phyloP scores from a whole-genome alignment of 1,140 invertebrate genomes.

The Arctopsyche grandis region DNA sequence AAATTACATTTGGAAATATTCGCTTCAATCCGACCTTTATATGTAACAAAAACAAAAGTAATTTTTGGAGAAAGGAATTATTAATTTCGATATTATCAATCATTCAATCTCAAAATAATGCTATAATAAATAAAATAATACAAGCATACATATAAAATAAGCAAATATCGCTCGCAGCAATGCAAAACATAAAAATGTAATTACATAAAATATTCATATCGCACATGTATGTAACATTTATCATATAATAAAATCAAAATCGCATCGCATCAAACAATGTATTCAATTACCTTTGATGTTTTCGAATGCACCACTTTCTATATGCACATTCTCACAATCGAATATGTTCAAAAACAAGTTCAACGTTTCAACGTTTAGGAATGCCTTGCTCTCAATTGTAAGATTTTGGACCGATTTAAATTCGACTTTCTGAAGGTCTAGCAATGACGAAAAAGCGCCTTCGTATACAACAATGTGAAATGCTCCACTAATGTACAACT shows the following conservation, averaged over 20 bases:
- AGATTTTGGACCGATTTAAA: neutral
- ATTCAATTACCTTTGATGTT: constrained; percentile 56
- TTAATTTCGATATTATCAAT: neutral
- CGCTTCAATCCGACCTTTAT: neutral
- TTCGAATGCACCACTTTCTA: constrained; percentile 68
- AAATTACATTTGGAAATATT: constrained; percentile 27
- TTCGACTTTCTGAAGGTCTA: neutral
- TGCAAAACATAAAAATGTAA: neutral
- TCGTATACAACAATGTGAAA: neutral
- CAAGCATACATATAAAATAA: neutral
- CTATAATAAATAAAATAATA: neutral
- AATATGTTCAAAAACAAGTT: constrained; percentile 67
- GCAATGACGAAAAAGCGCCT: neutral
- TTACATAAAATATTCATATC: neutral
- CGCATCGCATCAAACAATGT: neutral
- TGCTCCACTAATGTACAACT: neutral
- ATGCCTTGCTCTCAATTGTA: neutral
- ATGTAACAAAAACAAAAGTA: constrained; percentile 17
- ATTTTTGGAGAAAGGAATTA: neutral
- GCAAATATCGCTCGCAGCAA: neutral
- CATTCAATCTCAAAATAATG: neutral
- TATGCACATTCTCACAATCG: constrained; percentile 65
- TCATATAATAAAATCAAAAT: neutral
- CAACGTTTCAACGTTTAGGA: constrained; percentile 56
- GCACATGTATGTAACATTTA: neutral